phyloP scores from a whole-genome alignment of 2,888 invertebrate species.

The Leptopterna dolabrata region DNA sequence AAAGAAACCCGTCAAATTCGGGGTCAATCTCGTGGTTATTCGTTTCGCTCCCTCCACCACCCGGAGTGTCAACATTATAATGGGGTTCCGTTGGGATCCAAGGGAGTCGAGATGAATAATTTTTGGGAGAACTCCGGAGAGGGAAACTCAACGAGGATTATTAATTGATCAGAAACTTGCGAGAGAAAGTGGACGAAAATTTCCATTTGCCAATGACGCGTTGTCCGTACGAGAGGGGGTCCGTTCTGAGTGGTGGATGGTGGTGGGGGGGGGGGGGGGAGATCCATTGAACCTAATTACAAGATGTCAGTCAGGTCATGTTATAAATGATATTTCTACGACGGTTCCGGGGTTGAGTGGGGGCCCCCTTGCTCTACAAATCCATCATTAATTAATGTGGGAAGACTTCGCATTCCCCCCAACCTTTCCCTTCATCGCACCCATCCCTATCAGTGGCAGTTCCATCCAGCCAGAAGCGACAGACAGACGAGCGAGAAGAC shows the following conservation, averaged over 20 bases:
- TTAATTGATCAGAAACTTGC: constrained; percentile 44
- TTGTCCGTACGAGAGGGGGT: constrained; percentile 9
- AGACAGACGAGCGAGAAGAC: constrained; percentile 38
- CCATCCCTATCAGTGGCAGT: neutral
- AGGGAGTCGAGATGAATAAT: constrained; percentile 21
- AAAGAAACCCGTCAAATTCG: neutral
- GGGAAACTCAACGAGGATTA: constrained; percentile 22
- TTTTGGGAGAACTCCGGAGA: neutral
- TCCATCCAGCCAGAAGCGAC: constrained; percentile 27
- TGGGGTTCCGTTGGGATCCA: neutral
- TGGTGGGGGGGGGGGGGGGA: neutral
- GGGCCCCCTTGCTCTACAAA: constrained; percentile 26
- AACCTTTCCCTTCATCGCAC: neutral
- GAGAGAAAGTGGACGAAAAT: neutral
- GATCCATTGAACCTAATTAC: constrained; percentile 54
- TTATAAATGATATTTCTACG: constrained; percentile 54
- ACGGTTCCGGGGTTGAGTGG: constrained; percentile 19
- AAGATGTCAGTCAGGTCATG: constrained; percentile 53
- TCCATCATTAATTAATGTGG: constrained; percentile 51
- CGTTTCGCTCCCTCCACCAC: neutral
- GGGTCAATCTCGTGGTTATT: neutral
- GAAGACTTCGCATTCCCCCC: constrained; percentile 40
- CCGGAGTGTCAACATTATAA: neutral
- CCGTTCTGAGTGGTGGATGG: neutral
- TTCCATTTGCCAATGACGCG: constrained; percentile 48